These are phyloP conservation scores for Tetragnatha versicolor DNA, from an alignment of 1,140 invertebrate genomes.

Conservation along the genomic window DNA sequence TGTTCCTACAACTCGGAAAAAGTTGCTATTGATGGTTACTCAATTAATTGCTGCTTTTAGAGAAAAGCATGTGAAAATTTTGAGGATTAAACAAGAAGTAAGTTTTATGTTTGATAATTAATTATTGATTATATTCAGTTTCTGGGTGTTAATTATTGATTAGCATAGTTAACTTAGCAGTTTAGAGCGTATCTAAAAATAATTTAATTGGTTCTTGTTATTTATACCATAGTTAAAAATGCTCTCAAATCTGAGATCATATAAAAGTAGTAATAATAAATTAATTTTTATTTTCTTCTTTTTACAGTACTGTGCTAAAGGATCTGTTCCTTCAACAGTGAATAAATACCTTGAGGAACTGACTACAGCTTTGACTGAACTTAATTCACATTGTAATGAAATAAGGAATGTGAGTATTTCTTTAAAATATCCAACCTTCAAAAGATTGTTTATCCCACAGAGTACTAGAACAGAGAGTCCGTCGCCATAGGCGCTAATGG, in stretches of 20 bases:
- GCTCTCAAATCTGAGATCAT: too few species aligned
- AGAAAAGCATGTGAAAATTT: conserved; percentile 17
- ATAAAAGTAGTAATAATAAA: too few species aligned
- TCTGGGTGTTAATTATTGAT: too few species aligned
- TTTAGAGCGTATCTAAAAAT: neutral
- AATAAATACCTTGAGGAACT: conserved; percentile 42
- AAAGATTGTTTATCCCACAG: too few species aligned
- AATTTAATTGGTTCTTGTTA: neutral
- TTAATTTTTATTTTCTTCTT: conserved; percentile 4
- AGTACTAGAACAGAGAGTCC: too few species aligned
- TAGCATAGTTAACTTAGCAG: too few species aligned
- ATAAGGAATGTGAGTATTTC: neutral
- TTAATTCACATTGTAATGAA: neutral
- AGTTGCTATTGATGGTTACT: neutral
- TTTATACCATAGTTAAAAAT: too few species aligned
- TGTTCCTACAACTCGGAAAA: neutral
- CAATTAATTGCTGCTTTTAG: neutral
- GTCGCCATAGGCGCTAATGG: too few species aligned
- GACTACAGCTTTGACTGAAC: neutral
- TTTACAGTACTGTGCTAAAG: conserved; percentile 20
- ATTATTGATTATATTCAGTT: too few species aligned
- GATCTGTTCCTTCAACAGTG: conserved; percentile 16
- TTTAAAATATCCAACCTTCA: neutral
- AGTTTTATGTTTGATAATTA: neutral
- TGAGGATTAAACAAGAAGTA: conserved; percentile 39